Conservation (phyloP, 2,113 vertebrate genomes). For the Crotalus viridis region DNA sequence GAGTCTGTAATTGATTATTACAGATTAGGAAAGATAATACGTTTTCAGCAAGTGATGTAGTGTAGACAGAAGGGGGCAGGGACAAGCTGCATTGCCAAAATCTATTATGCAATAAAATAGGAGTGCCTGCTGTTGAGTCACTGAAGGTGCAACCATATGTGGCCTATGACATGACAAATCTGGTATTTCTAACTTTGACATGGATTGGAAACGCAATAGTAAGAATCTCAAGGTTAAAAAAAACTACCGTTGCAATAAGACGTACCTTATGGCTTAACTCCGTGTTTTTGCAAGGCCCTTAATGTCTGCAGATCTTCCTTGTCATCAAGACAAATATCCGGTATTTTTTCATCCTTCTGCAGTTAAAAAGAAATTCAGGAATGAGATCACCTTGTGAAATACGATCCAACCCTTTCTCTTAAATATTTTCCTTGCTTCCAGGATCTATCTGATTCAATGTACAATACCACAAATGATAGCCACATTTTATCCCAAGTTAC, state of each 20-base stretch:
- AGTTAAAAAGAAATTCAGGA: constrained; percentile 65
- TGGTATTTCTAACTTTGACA: constrained; percentile 56
- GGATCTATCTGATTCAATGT: background rate
- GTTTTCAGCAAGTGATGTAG: background rate
- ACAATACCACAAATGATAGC: background rate
- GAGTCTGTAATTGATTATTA: constrained; percentile 36
- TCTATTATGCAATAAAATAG: constrained; percentile 24
- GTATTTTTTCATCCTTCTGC: constrained; percentile 73
- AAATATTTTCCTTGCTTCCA: background rate
- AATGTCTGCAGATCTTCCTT: constrained; percentile 63
- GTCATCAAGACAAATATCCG: constrained; percentile 46
- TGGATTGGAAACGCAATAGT: constrained; percentile 54
- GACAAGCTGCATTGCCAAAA: constrained; percentile 30
- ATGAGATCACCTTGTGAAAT: constrained; percentile 11
- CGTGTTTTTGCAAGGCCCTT: constrained; percentile 41
- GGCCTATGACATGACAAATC: constrained; percentile 51
- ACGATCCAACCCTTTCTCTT: background rate
- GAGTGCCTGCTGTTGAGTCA: background rate
- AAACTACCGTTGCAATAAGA: constrained; percentile 42
- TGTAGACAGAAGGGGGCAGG: constrained; percentile 14
- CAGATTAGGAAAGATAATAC: constrained; percentile 30
- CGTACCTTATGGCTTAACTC: constrained; percentile 69
- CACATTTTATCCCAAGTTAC: background rate
- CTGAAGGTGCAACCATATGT: background rate
- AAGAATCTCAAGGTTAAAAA: constrained; percentile 46